A percentile compares a stretch with the other conserved stretches of the same genome.
Conservation (phyloP, 2,113 vertebrate species). For the Microcebus murinus region DNA sequence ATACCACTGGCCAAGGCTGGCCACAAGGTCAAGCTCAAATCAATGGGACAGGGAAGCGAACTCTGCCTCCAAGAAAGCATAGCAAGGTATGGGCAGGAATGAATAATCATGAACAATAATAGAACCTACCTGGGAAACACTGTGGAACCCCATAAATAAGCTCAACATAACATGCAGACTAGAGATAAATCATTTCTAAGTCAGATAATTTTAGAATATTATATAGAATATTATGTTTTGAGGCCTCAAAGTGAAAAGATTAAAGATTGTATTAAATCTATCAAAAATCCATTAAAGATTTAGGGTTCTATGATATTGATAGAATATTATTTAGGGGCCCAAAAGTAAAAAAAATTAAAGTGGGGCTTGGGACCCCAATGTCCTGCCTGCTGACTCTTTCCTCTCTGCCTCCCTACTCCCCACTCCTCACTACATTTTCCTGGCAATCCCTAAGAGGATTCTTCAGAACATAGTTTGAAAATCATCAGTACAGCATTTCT, state of each 20-base stretch:
- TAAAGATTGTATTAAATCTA: neutral
- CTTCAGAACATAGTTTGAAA: constrained; percentile 27
- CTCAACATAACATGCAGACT: neutral
- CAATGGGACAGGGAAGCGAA: neutral
- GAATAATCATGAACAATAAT: neutral
- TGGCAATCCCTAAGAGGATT: neutral
- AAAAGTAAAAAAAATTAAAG: neutral
- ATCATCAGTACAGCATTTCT: neutral
- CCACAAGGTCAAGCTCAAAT: neutral
- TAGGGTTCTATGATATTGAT: neutral
- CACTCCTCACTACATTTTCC: neutral
- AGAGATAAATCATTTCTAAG: constrained; percentile 51
- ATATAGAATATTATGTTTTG: neutral
- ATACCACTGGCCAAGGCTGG: neutral
- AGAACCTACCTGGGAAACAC: neutral
- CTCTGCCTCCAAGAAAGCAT: neutral
- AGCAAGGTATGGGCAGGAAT: neutral
- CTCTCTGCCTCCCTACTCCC: neutral
- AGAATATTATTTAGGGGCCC: neutral
- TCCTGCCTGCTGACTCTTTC: neutral
- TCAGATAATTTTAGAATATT: constrained; percentile 34
- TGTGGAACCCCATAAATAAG: neutral
- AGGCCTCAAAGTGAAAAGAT: neutral
- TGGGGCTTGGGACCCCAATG: neutral
- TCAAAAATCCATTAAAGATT: neutral